Conservation (phyloP, 1,140 invertebrate genomes). For the Caligus rogercresseyi region DNA sequence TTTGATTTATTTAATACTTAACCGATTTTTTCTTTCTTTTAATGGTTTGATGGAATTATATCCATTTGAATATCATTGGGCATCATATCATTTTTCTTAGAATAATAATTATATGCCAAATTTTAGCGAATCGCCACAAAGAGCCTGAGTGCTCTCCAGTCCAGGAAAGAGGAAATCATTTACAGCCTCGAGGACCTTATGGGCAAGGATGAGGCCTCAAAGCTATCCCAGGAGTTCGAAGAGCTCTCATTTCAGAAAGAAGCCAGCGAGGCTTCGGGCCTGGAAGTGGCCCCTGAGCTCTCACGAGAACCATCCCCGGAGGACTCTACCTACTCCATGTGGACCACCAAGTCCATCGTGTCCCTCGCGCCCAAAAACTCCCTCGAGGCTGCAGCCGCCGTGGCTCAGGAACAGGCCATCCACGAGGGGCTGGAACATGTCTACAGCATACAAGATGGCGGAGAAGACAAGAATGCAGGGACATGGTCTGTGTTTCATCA, state of each 20-base stretch:
- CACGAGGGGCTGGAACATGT: not conserved
- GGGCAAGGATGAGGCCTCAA: slow-evolving; percentile 23
- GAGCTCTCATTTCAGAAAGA: not conserved
- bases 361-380: not conserved
- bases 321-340: slow-evolving; percentile 5
- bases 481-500: not conserved
- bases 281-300: not conserved
- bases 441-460: not conserved
- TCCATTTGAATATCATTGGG: too few relatives aligned
- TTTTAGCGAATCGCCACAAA: slow-evolving; percentile 31
- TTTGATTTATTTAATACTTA: too few relatives aligned
- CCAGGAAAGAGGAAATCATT: slow-evolving; percentile 44
- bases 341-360: slow-evolving; percentile 4
- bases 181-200: slow-evolving; percentile 44
- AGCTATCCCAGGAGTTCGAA: not conserved
- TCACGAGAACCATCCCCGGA: not conserved
- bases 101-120: too few relatives aligned
- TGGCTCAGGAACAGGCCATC: not conserved
- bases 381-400: not conserved
- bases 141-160: slow-evolving; percentile 40
- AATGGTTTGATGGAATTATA: too few relatives aligned
- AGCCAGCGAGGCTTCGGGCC: not conserved
- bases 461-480: not conserved
- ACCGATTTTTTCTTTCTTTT: too few relatives aligned
- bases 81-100: too few relatives aligned